Conservation (phyloP, 2,797 vertebrate species). For the Scyliorhinus canicula region DNA sequence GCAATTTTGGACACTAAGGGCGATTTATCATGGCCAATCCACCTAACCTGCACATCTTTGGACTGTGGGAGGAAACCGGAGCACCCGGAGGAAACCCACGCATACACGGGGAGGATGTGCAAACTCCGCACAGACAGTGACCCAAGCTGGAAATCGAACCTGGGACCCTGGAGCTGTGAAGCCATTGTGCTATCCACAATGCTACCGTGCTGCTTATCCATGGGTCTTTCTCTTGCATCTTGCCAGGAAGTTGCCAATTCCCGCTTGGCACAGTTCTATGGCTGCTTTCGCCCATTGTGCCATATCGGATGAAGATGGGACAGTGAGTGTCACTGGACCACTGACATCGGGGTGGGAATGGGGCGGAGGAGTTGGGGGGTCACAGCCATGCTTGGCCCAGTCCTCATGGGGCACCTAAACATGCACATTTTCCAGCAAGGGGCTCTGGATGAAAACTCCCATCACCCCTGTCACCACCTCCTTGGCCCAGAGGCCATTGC, state of each 20-base stretch:
- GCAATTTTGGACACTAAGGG: too few relatives aligned
- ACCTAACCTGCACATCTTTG: too few relatives aligned
- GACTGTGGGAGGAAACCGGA: too few relatives aligned
- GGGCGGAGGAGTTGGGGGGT: not conserved
- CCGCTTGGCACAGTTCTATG: not conserved
- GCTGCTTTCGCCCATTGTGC: not conserved
- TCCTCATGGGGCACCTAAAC: not conserved
- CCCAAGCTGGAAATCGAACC: too few relatives aligned
- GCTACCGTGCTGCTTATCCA: too few relatives aligned
- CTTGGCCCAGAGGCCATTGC: not conserved
- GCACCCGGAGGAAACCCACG: too few relatives aligned
- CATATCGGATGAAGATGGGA: not conserved
- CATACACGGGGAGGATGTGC: too few relatives aligned
- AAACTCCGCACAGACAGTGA: too few relatives aligned
- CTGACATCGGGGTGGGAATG: not conserved
- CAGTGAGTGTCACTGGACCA: not conserved
- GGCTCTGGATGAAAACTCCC: not conserved
- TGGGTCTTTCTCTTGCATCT: not conserved
- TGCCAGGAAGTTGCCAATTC: not conserved
- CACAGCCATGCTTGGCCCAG: not conserved
- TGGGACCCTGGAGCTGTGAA: too few relatives aligned
- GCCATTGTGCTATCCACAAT: too few relatives aligned
- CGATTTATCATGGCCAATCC: too few relatives aligned
- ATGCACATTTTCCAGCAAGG: not conserved
- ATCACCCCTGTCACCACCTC: too few relatives aligned